Base-by-base conservation (phyloP, 2,113 vertebrate genomes). In the Apeltes quadracus region DNA sequence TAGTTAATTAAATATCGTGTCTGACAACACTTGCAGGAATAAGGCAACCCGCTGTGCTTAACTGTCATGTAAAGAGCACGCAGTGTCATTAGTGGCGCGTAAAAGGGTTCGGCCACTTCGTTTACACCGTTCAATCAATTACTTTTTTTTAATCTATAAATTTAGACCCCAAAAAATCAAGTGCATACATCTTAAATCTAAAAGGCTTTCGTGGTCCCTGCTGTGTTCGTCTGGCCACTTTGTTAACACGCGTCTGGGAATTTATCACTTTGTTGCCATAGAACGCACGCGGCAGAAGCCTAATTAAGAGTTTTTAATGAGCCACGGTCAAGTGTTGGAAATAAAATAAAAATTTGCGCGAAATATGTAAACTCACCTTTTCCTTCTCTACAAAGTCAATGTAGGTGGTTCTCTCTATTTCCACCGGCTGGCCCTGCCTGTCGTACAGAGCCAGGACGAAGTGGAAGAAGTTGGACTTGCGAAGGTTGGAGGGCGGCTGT, bases 401-500 rank as follows among this genome's bases (percentile, higher is more conserved):
- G 88, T 95, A 99, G 38, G 96, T 96, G 62, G 97, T 99, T 88
- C 97, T 95, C 91, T 98, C 97, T 72, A 98, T 98, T 88, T 99
- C 97, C 94, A 98, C 97, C 32, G 97, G 97, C 91, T 99, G 97
- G 68, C 97, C 97, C 91, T 98, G 97, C 64, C 97, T 93, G 94
- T 99, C 97, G 88, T 99, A 99, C 15, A 98, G 90, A 74, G 97
- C 97, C 95, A 99, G 90, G 76, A 99, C 97, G 92, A 99, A 99
- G 96, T 98, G 97, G 95, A 99, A 98, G 94, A 99, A 99, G 96
- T 99, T 99, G 94, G 97, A 99, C 91, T 99, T 99, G 82, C 97
- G 92, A 56, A 99, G 95, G 90, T 98, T 99, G 92, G 97, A 98
- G 70, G 97, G 97, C 81, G 97, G 97, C 91, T 99, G 97, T 87